phyloP scores from a whole-genome alignment of 2,888 invertebrate genomes.

The Clunio marinus region DNA sequence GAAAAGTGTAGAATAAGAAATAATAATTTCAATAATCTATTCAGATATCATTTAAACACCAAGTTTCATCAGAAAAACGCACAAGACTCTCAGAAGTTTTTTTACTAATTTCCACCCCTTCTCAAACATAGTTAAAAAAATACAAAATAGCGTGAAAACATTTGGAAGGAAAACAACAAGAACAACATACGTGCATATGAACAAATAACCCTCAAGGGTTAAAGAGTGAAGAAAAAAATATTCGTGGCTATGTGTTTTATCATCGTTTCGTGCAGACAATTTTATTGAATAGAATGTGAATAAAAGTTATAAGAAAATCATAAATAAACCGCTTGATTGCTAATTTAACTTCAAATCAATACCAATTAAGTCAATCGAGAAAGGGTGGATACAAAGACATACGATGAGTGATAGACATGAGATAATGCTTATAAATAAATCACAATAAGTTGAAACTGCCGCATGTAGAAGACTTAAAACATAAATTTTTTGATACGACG shows the following conservation, averaged over 20 bases:
- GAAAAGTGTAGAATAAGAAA: no score
- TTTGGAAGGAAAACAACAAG: neutral
- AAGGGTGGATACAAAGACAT: neutral
- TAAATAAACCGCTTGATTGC: neutral
- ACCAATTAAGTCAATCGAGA: neutral
- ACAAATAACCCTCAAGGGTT: constrained; percentile 1
- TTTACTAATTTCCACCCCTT: neutral
- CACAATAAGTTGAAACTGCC: no score
- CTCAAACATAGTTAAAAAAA: neutral
- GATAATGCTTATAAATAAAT: neutral
- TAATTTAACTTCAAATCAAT: constrained; percentile 15
- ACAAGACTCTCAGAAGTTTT: no score
- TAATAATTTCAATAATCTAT: no score
- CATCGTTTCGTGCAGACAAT: neutral
- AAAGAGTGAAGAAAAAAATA: neutral
- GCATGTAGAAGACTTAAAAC: no score
- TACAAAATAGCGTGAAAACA: constrained; percentile 5
- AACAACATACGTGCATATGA: neutral
- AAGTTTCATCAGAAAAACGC: no score
- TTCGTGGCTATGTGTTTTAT: neutral
- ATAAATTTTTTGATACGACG: neutral
- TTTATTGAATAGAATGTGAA: neutral
- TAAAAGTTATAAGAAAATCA: neutral
- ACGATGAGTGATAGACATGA: constrained; percentile 12
- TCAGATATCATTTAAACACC: no score